These are phyloP conservation scores for Leptinotarsa juncta DNA, from an alignment of 2,888 invertebrate species.

Conservation along the genomic window DNA sequence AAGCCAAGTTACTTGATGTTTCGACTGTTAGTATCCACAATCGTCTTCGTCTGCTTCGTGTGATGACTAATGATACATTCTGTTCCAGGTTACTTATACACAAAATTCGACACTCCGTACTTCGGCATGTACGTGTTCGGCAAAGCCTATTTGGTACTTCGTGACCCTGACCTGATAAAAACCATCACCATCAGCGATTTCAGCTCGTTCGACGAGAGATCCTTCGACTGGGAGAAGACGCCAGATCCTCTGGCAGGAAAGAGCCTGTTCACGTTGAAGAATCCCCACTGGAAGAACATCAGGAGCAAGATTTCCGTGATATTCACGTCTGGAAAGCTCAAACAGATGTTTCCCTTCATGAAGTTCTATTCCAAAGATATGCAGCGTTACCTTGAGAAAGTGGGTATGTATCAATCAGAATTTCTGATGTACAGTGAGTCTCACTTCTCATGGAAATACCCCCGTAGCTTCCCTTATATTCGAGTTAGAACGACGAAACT, in stretches of 20 bases:
- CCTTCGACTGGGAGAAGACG: not conserved
- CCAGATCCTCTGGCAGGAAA: not conserved
- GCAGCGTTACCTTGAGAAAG: not conserved
- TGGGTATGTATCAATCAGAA: not conserved
- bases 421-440: no score
- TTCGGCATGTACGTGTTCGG: not conserved
- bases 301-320: not conserved
- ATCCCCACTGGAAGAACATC: not conserved
- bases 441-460: no score
- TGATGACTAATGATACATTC: no score
- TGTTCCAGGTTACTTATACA: no score
- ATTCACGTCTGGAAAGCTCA: not conserved
- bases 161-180: not conserved
- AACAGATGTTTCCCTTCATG: not conserved
- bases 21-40: no score
- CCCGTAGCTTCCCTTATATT: no score
- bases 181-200: constrained; percentile 4
- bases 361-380: not conserved
- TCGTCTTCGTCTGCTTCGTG: no score
- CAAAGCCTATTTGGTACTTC: not conserved
- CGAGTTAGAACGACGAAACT: no score
- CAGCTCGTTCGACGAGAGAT: not conserved
- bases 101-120: no score
- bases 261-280: not conserved
- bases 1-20: no score